Conservation (phyloP, 2,888 invertebrate genomes). For the Pseudolycoriella hygida region DNA sequence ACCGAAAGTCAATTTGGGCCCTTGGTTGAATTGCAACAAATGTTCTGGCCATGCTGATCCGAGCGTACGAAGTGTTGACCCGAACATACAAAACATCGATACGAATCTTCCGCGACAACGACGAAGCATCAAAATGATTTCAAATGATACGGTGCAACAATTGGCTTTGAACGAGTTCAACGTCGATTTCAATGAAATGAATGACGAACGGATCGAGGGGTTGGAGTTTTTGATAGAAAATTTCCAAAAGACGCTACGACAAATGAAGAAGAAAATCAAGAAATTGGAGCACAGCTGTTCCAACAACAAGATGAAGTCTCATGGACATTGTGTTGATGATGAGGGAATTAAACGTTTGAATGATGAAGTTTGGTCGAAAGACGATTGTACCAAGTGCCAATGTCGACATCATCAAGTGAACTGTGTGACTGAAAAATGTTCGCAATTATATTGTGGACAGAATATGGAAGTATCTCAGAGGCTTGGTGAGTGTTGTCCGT, state of each 20-base stretch:
- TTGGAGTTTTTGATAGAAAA: constrained; percentile 34
- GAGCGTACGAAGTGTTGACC: constrained; percentile 7
- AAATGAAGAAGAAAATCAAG: constrained; percentile 31
- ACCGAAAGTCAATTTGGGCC: constrained; percentile 52
- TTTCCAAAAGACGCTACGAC: constrained; percentile 33
- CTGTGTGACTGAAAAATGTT: constrained; percentile 29
- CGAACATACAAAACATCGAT: constrained; percentile 8
- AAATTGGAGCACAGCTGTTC: constrained; percentile 25
- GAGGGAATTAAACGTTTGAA: constrained; percentile 27
- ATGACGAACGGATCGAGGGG: constrained; percentile 32
- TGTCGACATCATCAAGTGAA: constrained; percentile 31
- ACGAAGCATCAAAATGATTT: constrained; percentile 15
- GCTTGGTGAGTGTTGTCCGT: no score
- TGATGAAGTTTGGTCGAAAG: constrained; percentile 31
- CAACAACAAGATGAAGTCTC: constrained; percentile 11
- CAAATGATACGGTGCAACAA: constrained; percentile 5
- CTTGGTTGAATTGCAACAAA: constrained; percentile 66
- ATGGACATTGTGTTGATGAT: constrained; percentile 27
- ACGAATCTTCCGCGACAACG: constrained; percentile 14
- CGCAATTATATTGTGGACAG: constrained; percentile 20
- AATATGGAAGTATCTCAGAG: no score
- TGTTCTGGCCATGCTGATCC: constrained; percentile 23
- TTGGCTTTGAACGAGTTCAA: constrained; percentile 14
- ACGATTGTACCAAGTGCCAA: constrained; percentile 32
- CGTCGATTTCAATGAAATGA: constrained; percentile 23